phyloP scores from a whole-genome alignment of 30 jellyfish, hydroid and myxozoan species.

The Sanderia malayensis region DNA sequence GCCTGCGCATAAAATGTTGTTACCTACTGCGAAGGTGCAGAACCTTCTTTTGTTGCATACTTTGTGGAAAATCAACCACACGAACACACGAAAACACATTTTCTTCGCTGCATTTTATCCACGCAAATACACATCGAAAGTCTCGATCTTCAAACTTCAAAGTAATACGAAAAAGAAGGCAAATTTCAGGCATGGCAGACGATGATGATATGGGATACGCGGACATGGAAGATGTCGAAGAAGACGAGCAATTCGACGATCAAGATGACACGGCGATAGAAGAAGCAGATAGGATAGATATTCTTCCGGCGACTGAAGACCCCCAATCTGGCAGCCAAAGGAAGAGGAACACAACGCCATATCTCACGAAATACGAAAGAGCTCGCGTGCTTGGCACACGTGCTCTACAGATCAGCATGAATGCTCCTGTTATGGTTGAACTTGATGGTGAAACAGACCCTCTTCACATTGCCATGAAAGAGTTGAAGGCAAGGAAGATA shows the following conservation, averaged over 20 bases:
- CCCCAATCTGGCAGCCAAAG: conserved; percentile 58
- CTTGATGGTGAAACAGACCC: conserved; percentile 99
- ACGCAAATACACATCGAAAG: too few species aligned
- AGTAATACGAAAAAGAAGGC: too few species aligned
- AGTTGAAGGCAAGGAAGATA: conserved; percentile 85
- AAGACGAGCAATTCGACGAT: conserved; percentile 78
- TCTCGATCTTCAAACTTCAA: too few species aligned
- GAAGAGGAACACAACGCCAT: conserved; percentile 93
- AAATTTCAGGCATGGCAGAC: conserved; percentile 31
- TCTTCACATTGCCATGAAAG: conserved; percentile 93
- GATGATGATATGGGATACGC: conserved; percentile 64
- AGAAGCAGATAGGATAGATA: conserved; percentile 33
- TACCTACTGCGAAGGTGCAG: too few species aligned
- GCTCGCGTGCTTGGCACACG: conserved; percentile 98
- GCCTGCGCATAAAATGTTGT: too few species aligned
- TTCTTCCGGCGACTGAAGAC: conserved; percentile 75
- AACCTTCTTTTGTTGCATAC: too few species aligned
- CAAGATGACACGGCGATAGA: conserved; percentile 47
- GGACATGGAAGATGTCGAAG: conserved; percentile 89
- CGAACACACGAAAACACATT: too few species aligned
- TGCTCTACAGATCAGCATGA: conserved; percentile 98
- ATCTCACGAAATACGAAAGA: conserved; percentile 96
- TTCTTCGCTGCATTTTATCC: too few species aligned
- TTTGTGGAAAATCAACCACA: too few species aligned
- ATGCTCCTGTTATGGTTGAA: conserved; percentile 99